Evolutionary conservation across 2,797 vertebrate species (phyloP).

Genomic region (Mionectes olivaceus): DNA sequence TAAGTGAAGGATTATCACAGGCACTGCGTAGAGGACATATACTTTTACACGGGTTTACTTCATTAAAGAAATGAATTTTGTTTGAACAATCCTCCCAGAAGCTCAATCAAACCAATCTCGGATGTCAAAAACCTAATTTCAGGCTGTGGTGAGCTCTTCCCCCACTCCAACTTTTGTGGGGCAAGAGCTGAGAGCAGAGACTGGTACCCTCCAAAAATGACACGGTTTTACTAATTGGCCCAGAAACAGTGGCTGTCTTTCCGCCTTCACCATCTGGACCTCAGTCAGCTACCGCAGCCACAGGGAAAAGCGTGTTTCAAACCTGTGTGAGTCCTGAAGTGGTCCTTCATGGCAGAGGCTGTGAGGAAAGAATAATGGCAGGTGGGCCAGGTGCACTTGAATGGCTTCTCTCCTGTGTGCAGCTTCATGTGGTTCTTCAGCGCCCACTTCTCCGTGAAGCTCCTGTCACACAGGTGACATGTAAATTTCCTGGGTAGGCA

Average conservation of each 20-base stretch:
- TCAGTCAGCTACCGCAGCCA: fast-evolving
- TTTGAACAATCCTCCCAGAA: background rate
- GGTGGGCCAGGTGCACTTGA: conserved; percentile 94
- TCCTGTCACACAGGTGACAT: conserved; percentile 93
- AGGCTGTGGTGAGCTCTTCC: background rate
- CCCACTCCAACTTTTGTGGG: background rate
- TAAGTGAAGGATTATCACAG: background rate
- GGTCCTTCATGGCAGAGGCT: conserved; percentile 97
- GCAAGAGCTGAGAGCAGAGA: background rate
- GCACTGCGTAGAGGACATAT: background rate
- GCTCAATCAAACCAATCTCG: background rate
- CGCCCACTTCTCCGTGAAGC: conserved; percentile 98
- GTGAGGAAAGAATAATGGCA: conserved; percentile 98
- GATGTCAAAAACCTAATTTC: background rate
- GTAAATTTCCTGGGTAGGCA: conserved; percentile 90
- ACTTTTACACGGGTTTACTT: background rate
- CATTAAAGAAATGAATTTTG: background rate
- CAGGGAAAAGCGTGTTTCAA: conserved; percentile 16
- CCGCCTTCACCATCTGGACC: fast-evolving
- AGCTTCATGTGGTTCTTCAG: conserved; percentile 99
- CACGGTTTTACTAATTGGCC: background rate
- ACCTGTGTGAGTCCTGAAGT: conserved; percentile 98
- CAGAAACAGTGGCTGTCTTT: background rate
- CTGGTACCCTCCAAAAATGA: background rate
- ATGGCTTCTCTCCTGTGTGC: conserved; percentile 96